Evolutionary conservation across 2,797 vertebrate genomes (phyloP).

Genomic region (Anguilla megastoma): DNA sequence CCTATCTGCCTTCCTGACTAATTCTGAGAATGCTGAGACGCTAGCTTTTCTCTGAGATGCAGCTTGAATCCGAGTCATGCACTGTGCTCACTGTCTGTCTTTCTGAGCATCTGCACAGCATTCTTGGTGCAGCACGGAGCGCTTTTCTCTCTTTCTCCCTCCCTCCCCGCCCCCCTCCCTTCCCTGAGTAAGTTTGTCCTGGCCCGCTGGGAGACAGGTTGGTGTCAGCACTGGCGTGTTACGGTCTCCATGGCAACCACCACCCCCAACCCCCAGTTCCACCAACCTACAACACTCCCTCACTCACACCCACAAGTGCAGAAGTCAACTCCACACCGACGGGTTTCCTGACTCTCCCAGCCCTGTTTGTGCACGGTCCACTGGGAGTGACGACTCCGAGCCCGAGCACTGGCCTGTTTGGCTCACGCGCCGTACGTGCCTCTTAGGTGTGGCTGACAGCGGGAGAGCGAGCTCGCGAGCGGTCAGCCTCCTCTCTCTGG

Average conservation of each 20-base stretch:
- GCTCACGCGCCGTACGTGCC: slow-evolving; percentile 61
- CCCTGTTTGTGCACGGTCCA: slow-evolving; percentile 69
- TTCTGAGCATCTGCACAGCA: neutral
- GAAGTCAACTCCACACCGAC: slow-evolving; percentile 46
- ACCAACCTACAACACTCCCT: slow-evolving; percentile 39
- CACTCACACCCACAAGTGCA: slow-evolving; percentile 40
- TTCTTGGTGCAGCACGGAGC: slow-evolving; percentile 21
- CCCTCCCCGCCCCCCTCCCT: slow-evolving; percentile 53
- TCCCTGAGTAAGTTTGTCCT: slow-evolving; percentile 73
- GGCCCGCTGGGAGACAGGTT: slow-evolving; percentile 72
- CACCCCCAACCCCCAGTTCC: slow-evolving; percentile 54
- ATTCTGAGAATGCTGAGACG: neutral
- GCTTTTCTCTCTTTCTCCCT: slow-evolving; percentile 36
- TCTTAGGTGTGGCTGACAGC: slow-evolving; percentile 60
- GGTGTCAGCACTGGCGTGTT: slow-evolving; percentile 81
- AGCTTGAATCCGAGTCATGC: neutral
- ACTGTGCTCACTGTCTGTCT: neutral
- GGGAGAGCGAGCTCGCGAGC: neutral
- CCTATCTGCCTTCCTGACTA: slow-evolving; percentile 25
- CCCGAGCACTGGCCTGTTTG: slow-evolving; percentile 68
- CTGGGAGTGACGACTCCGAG: slow-evolving; percentile 66
- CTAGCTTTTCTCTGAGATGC: neutral
- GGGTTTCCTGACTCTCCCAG: slow-evolving; percentile 58
- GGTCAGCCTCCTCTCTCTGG: neutral
- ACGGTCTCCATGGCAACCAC: slow-evolving; percentile 81